These are phyloP conservation scores for Bellardia pandia DNA, from an alignment of 2,888 invertebrate species.

Conservation along the genomic window DNA sequence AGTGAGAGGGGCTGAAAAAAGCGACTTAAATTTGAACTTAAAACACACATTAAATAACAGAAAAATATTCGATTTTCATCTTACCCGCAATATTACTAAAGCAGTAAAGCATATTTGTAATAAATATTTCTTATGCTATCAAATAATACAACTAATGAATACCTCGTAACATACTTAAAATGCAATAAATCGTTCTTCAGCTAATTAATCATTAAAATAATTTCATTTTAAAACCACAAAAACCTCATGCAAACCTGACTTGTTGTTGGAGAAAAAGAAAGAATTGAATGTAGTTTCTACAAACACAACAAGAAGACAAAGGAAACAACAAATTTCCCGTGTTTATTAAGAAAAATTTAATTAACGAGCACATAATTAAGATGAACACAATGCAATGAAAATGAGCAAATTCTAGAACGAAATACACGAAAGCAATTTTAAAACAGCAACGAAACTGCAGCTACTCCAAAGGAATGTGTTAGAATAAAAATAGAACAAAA, in stretches of 20 bases:
- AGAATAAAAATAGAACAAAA: neutral
- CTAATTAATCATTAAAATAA: slow-evolving; percentile 50
- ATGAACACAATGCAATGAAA: slow-evolving; percentile 55
- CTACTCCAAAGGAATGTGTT: neutral
- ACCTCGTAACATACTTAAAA: slow-evolving; percentile 12
- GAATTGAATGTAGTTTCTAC: neutral
- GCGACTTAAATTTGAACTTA: neutral
- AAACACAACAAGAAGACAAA: neutral
- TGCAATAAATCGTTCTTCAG: slow-evolving; percentile 30
- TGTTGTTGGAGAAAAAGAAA: neutral
- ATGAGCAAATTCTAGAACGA: slow-evolving; percentile 1
- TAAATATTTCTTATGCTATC: slow-evolving; percentile 7
- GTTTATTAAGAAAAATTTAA: slow-evolving; percentile 55
- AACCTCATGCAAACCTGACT: slow-evolving; percentile 40
- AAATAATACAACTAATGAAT: slow-evolving; percentile 11
- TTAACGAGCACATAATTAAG: slow-evolving; percentile 57
- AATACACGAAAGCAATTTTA: neutral
- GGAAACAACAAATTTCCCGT: slow-evolving; percentile 11
- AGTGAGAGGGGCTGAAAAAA: too few relatives aligned
- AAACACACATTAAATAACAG: too few relatives aligned
- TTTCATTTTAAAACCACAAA: slow-evolving; percentile 1
- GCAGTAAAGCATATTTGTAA: neutral
- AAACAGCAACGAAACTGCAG: neutral
- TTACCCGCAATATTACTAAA: neutral
- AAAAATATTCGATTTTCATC: neutral